These are phyloP conservation scores for Synergus japonicus DNA, from an alignment of 2,888 invertebrate genomes.

Conservation along the genomic window DNA sequence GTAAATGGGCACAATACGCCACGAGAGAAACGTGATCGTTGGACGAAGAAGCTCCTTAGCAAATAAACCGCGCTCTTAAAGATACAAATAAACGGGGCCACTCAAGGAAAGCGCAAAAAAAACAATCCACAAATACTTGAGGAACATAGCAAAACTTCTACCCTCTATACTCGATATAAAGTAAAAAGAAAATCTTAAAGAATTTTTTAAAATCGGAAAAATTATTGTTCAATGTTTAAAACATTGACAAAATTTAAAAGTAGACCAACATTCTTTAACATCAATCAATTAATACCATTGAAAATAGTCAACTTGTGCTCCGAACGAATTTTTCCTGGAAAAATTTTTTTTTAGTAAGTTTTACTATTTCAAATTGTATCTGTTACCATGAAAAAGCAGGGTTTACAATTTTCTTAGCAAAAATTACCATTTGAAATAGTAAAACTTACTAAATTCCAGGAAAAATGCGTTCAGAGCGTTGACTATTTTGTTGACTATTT, in stretches of 20 bases:
- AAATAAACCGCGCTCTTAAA: conserved; percentile 58
- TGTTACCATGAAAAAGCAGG: too few relatives aligned
- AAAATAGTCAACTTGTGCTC: too few relatives aligned
- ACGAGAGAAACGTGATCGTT: conserved; percentile 53
- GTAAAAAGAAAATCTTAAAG: background rate
- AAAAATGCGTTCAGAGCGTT: too few relatives aligned
- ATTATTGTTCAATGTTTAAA: background rate
- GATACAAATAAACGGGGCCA: conserved; percentile 57
- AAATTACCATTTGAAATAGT: too few relatives aligned
- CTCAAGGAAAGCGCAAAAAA: conserved; percentile 48
- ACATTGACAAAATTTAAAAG: background rate
- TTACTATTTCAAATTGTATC: too few relatives aligned
- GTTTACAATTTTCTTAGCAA: too few relatives aligned
- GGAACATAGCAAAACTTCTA: background rate
- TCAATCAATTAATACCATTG: too few relatives aligned
- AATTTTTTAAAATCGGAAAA: background rate
- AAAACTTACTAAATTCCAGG: too few relatives aligned
- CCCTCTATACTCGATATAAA: background rate
- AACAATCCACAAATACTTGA: conserved; percentile 51
- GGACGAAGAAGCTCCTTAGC: conserved; percentile 52
- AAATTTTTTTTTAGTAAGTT: too few relatives aligned
- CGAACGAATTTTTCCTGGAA: too few relatives aligned
- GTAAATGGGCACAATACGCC: conserved; percentile 47
- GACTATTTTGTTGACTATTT: too few relatives aligned
- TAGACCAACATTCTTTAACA: too few relatives aligned